Percentiles rank a stretch among this genome's conserved stretches.
phyloP scores from a whole-genome alignment of 2,113 vertebrate species.

The Tachuris rubrigastra region DNA sequence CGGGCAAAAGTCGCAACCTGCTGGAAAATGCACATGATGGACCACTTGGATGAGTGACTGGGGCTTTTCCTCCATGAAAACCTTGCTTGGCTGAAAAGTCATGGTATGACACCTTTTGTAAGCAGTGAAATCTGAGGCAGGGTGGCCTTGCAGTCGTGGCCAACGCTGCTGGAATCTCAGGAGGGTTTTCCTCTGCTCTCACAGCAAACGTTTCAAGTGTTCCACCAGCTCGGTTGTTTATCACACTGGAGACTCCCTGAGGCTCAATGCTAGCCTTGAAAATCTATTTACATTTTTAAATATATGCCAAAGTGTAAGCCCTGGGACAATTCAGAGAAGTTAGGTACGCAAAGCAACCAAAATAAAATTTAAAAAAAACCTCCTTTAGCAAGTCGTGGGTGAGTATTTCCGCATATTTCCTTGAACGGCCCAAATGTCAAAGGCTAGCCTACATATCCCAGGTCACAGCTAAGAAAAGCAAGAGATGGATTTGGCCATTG shows the following conservation, averaged over 20 bases:
- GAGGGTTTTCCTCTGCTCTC: constrained; percentile 6
- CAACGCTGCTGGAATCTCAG: background rate
- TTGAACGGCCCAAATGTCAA: background rate
- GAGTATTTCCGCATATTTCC: background rate
- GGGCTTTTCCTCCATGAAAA: background rate
- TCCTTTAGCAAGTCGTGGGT: background rate
- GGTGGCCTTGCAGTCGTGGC: background rate
- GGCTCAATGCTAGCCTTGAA: constrained; percentile 15
- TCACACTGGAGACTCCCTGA: background rate
- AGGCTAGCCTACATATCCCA: background rate
- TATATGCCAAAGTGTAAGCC: background rate
- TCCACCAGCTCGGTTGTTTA: constrained; percentile 8
- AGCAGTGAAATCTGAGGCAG: background rate
- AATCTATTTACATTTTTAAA: constrained; percentile 33
- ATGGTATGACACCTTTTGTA: no score
- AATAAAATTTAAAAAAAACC: background rate
- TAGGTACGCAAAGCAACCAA: background rate
- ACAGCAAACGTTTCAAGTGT: background rate
- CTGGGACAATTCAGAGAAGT: background rate
- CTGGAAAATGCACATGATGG: accelerated
- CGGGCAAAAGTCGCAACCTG: accelerated
- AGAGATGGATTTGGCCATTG: background rate
- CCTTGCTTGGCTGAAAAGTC: background rate
- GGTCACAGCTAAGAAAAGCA: background rate
- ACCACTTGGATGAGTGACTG: background rate